Evolutionary conservation across 2,888 invertebrate genomes (phyloP).

Genomic region (Pseudococcus jackbeardsleyi): DNA sequence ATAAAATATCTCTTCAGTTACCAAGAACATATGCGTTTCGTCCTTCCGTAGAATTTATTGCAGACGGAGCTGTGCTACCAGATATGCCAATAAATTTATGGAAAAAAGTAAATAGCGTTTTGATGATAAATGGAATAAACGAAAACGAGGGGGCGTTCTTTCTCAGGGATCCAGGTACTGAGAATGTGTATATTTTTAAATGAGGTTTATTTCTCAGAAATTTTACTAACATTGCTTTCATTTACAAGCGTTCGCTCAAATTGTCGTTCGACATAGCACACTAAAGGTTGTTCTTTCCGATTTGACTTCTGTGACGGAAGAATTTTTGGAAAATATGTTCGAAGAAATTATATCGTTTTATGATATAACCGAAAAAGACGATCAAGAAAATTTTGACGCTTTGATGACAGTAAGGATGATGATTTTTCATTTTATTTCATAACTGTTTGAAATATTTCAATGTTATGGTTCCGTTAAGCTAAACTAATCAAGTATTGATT

Average conservation of each 20-base stretch:
- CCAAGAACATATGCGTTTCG: not conserved
- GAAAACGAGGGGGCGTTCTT: not conserved
- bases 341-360: not conserved
- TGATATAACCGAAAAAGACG: not conserved
- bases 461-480: no score
- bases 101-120: not conserved
- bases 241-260: not conserved
- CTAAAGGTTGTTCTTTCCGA: not conserved
- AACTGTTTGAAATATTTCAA: no score
- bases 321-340: not conserved
- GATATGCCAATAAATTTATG: not conserved
- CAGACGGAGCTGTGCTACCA: not conserved
- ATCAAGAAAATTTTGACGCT: not conserved
- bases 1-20: not conserved
- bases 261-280: not conserved
- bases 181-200: no score
- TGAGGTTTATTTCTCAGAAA: not conserved
- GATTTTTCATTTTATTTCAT: not conserved
- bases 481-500: no score
- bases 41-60: not conserved
- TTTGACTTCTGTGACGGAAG: not conserved
- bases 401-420: not conserved
- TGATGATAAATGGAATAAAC: not conserved
- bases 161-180: not conserved
- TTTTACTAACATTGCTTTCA: not conserved